These are phyloP conservation scores for Garrulus glandarius DNA, from an alignment of 2,797 vertebrate species.

Conservation along the genomic window DNA sequence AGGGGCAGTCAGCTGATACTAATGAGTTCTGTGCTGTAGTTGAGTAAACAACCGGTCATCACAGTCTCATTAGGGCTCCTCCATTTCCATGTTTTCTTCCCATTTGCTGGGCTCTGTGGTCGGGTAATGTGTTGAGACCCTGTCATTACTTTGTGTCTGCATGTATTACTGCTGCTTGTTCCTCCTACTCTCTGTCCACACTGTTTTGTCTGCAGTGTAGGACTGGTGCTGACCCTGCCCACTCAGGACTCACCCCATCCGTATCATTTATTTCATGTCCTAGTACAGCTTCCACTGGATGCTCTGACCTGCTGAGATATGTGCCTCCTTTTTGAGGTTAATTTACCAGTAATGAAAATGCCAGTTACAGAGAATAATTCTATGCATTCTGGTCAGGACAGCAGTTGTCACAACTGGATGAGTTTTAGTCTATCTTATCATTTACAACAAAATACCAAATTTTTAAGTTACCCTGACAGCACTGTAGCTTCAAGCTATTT, in stretches of 20 bases:
- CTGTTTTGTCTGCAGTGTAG: background rate
- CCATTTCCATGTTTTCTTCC: slow-evolving; percentile 34
- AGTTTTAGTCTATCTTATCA: background rate
- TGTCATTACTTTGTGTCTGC: background rate
- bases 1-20: slow-evolving; percentile 30
- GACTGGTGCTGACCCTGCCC: background rate
- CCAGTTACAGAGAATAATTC: background rate
- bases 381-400: background rate
- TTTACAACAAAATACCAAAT: background rate
- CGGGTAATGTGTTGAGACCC: background rate
- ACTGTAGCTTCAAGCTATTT: background rate
- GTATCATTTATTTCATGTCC: background rate
- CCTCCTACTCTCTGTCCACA: background rate
- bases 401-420: background rate
- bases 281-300: background rate
- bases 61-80: slow-evolving; percentile 47
- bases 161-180: background rate
- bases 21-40: slow-evolving; percentile 50
- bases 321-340: background rate
- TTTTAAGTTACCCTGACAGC: background rate
- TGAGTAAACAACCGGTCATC: slow-evolving; percentile 52
- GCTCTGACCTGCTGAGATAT: background rate
- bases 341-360: background rate
- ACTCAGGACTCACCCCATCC: background rate
- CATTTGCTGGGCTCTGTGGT: background rate